These are phyloP conservation scores for Lucilia sericata DNA, from an alignment of 1,140 invertebrate genomes.

Conservation along the genomic window DNA sequence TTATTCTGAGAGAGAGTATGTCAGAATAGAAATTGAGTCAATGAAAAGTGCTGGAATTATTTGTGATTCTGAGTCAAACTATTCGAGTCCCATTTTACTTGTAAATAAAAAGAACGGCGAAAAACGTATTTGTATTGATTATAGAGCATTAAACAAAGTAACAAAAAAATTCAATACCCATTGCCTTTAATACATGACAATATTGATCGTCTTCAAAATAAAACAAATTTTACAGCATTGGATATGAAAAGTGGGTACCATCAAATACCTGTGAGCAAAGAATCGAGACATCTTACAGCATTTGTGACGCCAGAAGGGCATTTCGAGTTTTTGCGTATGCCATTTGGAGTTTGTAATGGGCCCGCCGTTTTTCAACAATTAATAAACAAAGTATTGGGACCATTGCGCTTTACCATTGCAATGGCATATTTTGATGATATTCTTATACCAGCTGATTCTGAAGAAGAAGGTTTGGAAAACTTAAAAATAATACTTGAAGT, in stretches of 20 bases:
- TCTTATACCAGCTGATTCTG: conserved; percentile 20
- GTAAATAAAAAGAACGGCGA: conserved; percentile 45
- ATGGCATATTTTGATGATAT: conserved; percentile 30
- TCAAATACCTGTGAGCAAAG: conserved; percentile 51
- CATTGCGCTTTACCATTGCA: conserved; percentile 26
- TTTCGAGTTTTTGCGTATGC: conserved; percentile 35
- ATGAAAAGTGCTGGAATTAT: conserved; percentile 40
- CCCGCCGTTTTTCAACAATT: conserved; percentile 33
- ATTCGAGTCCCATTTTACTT: conserved; percentile 35
- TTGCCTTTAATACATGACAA: too few relatives aligned
- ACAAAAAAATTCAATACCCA: conserved; percentile 48
- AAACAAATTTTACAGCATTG: too few relatives aligned
- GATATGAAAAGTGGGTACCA: conserved; percentile 52
- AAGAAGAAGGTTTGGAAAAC: conserved; percentile 33
- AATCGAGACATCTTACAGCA: conserved; percentile 50
- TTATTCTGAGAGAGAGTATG: conserved; percentile 27
- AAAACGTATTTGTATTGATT: conserved; percentile 46
- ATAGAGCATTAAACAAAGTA: conserved; percentile 41
- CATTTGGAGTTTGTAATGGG: conserved; percentile 27
- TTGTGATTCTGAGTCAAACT: too few relatives aligned
- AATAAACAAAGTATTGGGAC: background rate
- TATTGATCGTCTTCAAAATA: conserved; percentile 42
- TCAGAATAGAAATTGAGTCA: conserved; percentile 11
- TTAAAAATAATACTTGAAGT: conserved; percentile 22
- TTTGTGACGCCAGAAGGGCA: conserved; percentile 48